phyloP scores from a whole-genome alignment of 1,140 invertebrate species.

The Lepidurus couesii region DNA sequence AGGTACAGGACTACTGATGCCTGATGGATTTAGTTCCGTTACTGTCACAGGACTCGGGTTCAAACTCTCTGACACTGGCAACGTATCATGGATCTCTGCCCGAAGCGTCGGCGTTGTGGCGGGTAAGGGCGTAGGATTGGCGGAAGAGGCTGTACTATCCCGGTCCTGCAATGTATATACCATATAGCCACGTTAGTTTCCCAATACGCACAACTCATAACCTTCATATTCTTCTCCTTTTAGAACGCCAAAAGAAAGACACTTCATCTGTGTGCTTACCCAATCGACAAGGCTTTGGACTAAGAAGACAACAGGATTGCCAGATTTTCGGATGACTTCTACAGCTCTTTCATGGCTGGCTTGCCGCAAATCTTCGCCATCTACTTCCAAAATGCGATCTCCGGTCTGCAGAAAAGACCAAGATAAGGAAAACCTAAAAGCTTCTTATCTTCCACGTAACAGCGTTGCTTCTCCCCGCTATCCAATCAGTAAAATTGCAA shows the following conservation, averaged over 20 bases:
- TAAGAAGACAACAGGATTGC: constrained; percentile 81
- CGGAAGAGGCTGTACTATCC: not conserved
- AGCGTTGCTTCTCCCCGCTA: too few species aligned
- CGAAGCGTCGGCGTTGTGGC: not conserved
- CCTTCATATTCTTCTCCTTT: too few species aligned
- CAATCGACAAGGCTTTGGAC: constrained; percentile 84
- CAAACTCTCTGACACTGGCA: not conserved
- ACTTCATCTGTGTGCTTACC: constrained; percentile 54
- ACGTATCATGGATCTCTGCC: not conserved
- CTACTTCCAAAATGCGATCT: constrained; percentile 87
- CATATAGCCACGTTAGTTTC: too few species aligned
- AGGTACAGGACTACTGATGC: constrained; percentile 7
- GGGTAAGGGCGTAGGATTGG: not conserved
- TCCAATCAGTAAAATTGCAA: too few species aligned
- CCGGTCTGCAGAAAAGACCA: constrained; percentile 58
- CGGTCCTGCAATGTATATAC: not conserved
- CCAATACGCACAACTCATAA: too few species aligned
- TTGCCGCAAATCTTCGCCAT: constrained; percentile 79
- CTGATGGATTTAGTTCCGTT: not conserved
- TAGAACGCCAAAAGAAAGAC: not conserved
- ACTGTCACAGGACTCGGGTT: not conserved
- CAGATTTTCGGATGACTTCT: constrained; percentile 87
- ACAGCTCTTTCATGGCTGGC: constrained; percentile 91
- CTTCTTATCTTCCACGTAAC: too few species aligned
- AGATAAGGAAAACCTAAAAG: constrained; percentile 11